Evolutionary conservation across 2,113 vertebrate species (phyloP), one percentile per base, ranked within the genome.

Genomic region (Anarrhichthys ocellatus): DNA sequence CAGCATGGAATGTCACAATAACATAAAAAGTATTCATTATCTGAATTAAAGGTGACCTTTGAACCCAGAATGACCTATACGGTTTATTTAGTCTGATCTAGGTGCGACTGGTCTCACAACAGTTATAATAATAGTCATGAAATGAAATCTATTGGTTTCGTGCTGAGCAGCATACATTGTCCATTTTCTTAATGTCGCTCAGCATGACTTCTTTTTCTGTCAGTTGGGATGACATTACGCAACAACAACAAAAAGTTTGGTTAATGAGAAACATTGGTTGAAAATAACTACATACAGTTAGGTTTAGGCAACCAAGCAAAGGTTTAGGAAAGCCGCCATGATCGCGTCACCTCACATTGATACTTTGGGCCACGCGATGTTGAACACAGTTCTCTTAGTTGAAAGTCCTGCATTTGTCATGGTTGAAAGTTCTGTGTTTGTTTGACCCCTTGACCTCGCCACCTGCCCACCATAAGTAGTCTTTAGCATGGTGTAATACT

Each of bases 41-140:
- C 22, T 56, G 9, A 56, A 70, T 48, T 34, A 64, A 32, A 56
- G 7, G 18, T 70, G 83, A 77, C 63, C 50, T 58, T 48, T 79
- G 63, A 44, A 59, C 65, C 44, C 4, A n/a, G 48, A 27, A 38
- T 58, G 24, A 36, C 6, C 17, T 0, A 50, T 17, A 1, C 4
- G 46, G 32, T 17, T 66, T 5, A 36, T 48, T 48, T 34, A 13
- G 42, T 71, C 36, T 32, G 11, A 56, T 68, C 34, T 10, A 29
- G 14, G n/a, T 14, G 24, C 27, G 62, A 15, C 38, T 50, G n/a
- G 6, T 58, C 52, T 6, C 50, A 22, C 48, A 4, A 1, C 20
- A 52, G 50, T 52, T 52, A 6, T 34, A 34, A 34, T 34, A 56
- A 24, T n/a, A 11, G 52, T 56, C 52, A 3, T 56, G 9, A n/a